Evolutionary conservation across 2,113 vertebrate genomes (phyloP).

Genomic region (Pheucticus melanocephalus): DNA sequence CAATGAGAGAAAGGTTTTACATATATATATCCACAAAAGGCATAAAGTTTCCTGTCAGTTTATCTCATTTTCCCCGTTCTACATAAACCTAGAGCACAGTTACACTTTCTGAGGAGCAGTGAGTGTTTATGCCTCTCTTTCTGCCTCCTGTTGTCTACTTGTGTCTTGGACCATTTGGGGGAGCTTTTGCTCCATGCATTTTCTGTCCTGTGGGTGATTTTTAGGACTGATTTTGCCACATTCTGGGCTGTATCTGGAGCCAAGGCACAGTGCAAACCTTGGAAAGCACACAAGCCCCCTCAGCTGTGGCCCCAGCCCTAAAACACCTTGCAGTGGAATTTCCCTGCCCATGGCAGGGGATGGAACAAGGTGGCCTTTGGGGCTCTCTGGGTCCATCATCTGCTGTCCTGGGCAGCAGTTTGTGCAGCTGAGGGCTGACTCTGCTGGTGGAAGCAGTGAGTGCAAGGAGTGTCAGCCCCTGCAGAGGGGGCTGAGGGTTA

Average conservation of each 20-base stretch:
- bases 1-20: not conserved
- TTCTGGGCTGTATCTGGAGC: not conserved
- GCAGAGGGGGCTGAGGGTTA: not conserved
- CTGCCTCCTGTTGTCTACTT: not conserved
- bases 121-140: not conserved
- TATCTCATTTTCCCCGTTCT: not conserved
- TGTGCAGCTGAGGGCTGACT: not conserved
- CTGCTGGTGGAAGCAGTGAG: accelerated
- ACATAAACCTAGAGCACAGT: not conserved
- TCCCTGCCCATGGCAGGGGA: not conserved
- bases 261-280: not conserved
- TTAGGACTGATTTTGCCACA: not conserved
- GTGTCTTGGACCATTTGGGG: not conserved
- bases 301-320: accelerated
- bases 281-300: not conserved
- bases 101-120: not conserved
- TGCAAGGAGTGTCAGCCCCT: accelerated
- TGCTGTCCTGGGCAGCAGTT: not conserved
- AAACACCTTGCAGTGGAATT: accelerated
- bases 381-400: not conserved
- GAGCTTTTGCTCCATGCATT: not conserved
- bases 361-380: not conserved
- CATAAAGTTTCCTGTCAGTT: accelerated
- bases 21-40: not conserved
- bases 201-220: not conserved